Evolutionary conservation across 2,113 vertebrate species (phyloP), one percentile per base, ranked within the genome.

Genomic region (Rhodinocichla rosea): DNA sequence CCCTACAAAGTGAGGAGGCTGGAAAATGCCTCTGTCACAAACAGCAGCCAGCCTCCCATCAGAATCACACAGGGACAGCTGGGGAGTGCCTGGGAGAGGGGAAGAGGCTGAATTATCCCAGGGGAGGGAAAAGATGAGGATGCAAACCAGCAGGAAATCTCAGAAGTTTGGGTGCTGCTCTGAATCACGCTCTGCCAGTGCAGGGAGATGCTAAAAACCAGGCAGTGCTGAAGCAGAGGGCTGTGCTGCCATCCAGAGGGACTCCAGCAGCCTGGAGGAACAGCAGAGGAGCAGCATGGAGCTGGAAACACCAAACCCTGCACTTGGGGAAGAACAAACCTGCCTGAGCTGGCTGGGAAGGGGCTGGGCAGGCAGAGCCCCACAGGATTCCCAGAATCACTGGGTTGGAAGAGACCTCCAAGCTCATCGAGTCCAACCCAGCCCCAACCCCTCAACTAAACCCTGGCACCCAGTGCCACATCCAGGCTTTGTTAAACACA

Each of bases 211-310:
- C 42, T 57, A 1, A 16, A 70, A 82, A 63, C 4, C 32, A 27
- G 27, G 26, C 13, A 10, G 2, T 42, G 85, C 39, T 55, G 28
- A 85, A 93, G 74, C 60, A 93, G 90, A 95, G 63, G n/a, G 55
- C 24, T 95, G 82, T 96, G 94, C 94, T 96, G 95, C 95, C 95
- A 95, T 92, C 95, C 95, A 94, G 95, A 95, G 94, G 96, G 91
- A 79, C 53, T 68, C 22, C 0, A 7, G 32, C n/a, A 89, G 59
- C 50, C 73, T 71, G 79, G 62, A 94, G 78, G 64, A 87, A 24
- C n/a, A 33, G 70, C 47, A 75, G 63, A 67, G 44, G 33, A 75
- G 52, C 22, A 49, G 69, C 12, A 2, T 0, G 5, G 69, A 75
- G 39, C 4, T 75, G 47, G 13, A 68, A 92, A 50, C 8, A 33